Evolutionary conservation across 1,140 invertebrate genomes (phyloP).

Genomic region (Scaptomyza graminum): DNA sequence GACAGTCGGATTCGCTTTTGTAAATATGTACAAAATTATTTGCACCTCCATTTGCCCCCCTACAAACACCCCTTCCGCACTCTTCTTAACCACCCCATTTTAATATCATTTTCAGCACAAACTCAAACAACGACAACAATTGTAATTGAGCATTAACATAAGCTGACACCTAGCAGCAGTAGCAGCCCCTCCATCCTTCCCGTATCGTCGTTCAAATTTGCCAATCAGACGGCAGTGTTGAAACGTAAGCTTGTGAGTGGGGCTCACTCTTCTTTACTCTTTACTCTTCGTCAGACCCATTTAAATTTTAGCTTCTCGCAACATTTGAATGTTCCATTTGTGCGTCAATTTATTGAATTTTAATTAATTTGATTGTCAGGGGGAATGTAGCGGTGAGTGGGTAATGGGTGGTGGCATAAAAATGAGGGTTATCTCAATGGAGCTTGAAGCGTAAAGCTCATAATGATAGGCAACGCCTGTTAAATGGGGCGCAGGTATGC

Average conservation of each 20-base stretch:
- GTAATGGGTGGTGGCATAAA: background rate
- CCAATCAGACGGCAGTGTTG: slow-evolving; percentile 32
- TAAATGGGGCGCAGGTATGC: slow-evolving; percentile 45
- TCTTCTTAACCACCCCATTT: slow-evolving; percentile 23
- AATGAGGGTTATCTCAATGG: background rate
- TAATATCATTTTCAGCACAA: slow-evolving; percentile 65
- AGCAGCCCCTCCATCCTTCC: background rate
- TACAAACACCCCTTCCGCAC: background rate
- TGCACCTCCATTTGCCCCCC: slow-evolving; percentile 3
- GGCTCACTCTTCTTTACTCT: too few species aligned
- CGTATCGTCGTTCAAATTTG: background rate
- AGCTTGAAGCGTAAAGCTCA: slow-evolving; percentile 61
- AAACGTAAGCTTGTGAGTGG: too few species aligned
- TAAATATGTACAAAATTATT: slow-evolving; percentile 33
- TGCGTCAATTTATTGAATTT: slow-evolving; percentile 78
- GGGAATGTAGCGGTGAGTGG: background rate
- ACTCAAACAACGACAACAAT: slow-evolving; percentile 75
- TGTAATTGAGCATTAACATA: slow-evolving; percentile 81
- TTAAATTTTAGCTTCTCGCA: slow-evolving; percentile 20
- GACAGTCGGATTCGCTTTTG: slow-evolving; percentile 37
- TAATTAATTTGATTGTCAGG: slow-evolving; percentile 77
- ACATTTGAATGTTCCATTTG: slow-evolving; percentile 60
- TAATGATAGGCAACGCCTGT: slow-evolving; percentile 63
- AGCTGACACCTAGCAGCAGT: slow-evolving; percentile 50
- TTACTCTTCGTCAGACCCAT: background rate